Evolutionary conservation across 2,113 vertebrate species (phyloP).

Genomic region (Embiotoca jacksoni): DNA sequence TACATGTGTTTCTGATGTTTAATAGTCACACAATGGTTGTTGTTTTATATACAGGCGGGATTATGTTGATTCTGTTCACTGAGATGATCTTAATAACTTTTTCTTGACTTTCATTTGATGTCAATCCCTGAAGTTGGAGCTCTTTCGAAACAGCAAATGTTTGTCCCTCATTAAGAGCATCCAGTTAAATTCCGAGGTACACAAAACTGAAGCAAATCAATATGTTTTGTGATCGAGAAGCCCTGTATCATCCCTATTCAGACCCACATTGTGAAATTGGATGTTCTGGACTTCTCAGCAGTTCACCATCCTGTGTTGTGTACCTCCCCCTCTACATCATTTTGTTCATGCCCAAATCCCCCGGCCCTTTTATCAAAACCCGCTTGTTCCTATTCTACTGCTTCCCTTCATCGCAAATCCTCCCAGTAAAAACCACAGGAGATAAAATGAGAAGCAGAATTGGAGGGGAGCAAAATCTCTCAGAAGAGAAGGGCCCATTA

Average conservation of each 20-base stretch:
- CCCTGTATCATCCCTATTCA: background rate
- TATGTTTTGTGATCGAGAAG: background rate
- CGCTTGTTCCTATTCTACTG: slow-evolving; percentile 56
- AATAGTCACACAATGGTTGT: slow-evolving; percentile 30
- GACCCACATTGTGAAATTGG: background rate
- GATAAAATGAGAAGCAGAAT: slow-evolving; percentile 70
- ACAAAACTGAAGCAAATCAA: background rate
- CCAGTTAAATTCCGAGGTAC: slow-evolving; percentile 4
- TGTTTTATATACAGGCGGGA: slow-evolving; percentile 23
- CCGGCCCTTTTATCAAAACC: slow-evolving; percentile 54
- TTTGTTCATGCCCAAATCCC: slow-evolving; percentile 59
- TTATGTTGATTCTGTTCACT: slow-evolving; percentile 44
- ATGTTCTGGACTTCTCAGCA: slow-evolving; percentile 21
- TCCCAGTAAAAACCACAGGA: slow-evolving; percentile 57
- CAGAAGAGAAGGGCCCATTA: slow-evolving; percentile 74
- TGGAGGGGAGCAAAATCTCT: slow-evolving; percentile 66
- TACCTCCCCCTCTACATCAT: slow-evolving; percentile 42
- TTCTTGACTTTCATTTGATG: slow-evolving; percentile 22
- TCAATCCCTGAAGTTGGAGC: slow-evolving; percentile 10
- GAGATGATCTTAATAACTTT: slow-evolving; percentile 55
- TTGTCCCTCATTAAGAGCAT: background rate
- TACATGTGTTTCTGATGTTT: slow-evolving; percentile 20
- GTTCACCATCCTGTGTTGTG: slow-evolving; percentile 32
- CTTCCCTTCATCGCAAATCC: slow-evolving; percentile 65
- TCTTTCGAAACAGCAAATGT: slow-evolving; percentile 14